Evolutionary conservation across 2,888 invertebrate species (phyloP).

Genomic region (Epiblema foenella): DNA sequence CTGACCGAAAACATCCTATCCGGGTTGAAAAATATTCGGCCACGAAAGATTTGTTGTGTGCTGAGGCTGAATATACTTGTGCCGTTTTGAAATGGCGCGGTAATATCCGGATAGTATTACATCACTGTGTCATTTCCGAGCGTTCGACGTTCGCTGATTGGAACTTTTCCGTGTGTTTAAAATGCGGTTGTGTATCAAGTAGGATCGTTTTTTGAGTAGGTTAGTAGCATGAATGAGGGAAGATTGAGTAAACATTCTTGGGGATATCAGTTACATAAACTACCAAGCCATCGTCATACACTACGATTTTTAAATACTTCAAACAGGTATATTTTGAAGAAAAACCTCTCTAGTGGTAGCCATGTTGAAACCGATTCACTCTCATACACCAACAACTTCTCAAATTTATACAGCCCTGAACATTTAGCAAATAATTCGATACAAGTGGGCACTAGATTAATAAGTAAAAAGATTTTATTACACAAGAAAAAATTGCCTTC

Average conservation of each 20-base stretch:
- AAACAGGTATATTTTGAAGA: no score
- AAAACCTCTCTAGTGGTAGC: no score
- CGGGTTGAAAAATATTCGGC: constrained; percentile 9
- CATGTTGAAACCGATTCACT: no score
- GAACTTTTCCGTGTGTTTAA: constrained; percentile 16
- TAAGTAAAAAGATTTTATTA: neutral
- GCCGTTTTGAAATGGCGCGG: neutral
- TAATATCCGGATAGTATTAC: constrained; percentile 23
- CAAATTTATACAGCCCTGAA: no score
- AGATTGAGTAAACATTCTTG: neutral
- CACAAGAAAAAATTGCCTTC: neutral
- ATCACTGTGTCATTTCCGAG: constrained; percentile 34
- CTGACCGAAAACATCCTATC: constrained; percentile 46
- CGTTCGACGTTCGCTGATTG: constrained; percentile 24
- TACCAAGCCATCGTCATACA: no score
- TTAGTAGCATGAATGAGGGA: neutral
- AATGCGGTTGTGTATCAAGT: constrained; percentile 5
- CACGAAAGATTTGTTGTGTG: neutral
- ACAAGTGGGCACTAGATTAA: no score
- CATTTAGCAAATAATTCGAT: no score
- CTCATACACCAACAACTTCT: no score
- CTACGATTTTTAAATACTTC: no score
- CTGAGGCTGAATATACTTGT: neutral
- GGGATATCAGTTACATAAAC: no score
- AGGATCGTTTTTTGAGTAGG: neutral